Evolutionary conservation across 2,797 vertebrate species (phyloP).

Genomic region (Tiaroga cobitis): DNA sequence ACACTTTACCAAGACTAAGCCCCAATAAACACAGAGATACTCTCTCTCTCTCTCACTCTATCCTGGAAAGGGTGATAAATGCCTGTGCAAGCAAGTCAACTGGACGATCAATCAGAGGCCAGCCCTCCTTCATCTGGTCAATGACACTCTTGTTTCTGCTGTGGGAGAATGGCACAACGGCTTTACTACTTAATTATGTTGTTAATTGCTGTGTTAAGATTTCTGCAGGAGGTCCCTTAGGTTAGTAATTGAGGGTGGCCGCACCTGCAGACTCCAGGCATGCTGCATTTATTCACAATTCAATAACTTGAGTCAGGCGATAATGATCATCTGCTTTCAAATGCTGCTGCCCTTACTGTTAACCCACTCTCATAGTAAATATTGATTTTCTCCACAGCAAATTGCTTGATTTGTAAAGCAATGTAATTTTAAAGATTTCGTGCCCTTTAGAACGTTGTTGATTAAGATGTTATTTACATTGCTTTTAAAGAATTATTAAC

Average conservation of each 20-base stretch:
- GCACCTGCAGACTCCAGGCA: conserved; percentile 75
- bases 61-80: conserved; percentile 70
- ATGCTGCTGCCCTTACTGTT: conserved; percentile 43
- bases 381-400: conserved; percentile 33
- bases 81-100: conserved; percentile 82
- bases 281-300: conserved; percentile 81
- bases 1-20: conserved; percentile 49
- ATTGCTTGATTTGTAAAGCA: conserved; percentile 38
- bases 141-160: conserved; percentile 79
- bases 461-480: conserved; percentile 41
- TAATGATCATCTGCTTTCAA: conserved; percentile 51
- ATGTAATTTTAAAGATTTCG: conserved; percentile 30
- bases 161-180: conserved; percentile 74
- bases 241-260: conserved; percentile 83
- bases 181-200: conserved; percentile 86
- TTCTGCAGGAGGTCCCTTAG: conserved; percentile 79
- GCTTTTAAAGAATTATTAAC: conserved; percentile 17
- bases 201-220: conserved; percentile 86
- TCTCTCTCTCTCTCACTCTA: conserved; percentile 59
- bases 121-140: conserved; percentile 80
- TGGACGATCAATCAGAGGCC: conserved; percentile 78
- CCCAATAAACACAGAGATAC: conserved; percentile 34
- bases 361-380: conserved; percentile 35
- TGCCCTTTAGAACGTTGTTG: conserved; percentile 32
- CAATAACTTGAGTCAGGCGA: conserved; percentile 68